Base-by-base conservation (phyloP, 2,797 vertebrate genomes). In the Spinus olivaceus region DNA sequence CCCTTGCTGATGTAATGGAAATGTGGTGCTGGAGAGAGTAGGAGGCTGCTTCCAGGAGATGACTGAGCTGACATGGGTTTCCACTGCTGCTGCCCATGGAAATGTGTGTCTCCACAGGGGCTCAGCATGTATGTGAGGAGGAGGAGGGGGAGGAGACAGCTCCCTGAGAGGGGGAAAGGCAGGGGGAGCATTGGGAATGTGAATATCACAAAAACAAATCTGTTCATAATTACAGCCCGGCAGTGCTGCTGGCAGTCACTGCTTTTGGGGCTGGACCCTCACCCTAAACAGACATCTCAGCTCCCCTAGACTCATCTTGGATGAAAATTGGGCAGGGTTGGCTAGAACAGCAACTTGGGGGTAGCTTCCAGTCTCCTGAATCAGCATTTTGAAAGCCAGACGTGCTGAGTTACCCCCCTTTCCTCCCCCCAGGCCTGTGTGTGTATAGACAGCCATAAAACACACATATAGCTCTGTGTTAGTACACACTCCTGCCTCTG, bases 361-460 rank as follows among this genome's bases (percentile, higher is more conserved):
- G 74, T 72, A 78, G 71, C 65, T 94, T 87, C 63, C 86, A 81
- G 42, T 59, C 64, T 93, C 74, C 92, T 96, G 94, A 97, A 86
- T 96, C 93, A 96, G 93, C 93, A 86, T 77, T 95, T 93, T 50
- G 46, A 81, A 93, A 60, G 74, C 33, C 72, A 88, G 80, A 83
- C 60, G 5, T 57, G 90, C 84, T 81, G 89, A 87, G 54, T 90
- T 95, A 81, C 85, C 65, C 41, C 1, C 64, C 70, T 78, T 27
- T 37, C 70, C 74, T 64, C 47, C 51, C 28, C n/a, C 53, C 32
- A 66, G 51, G 51, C 39, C 20, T 20, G 41, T 85, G 71, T 91
- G 69, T 65, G 12, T 78, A 39, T 9, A 61, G 24, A 74, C 88
- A 79, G 81, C 69, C 49, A 76, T 65, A 88, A 95, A 91, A 74